These are phyloP conservation scores for Anolis apletophallus DNA, from an alignment of 2,797 vertebrate species.

Conservation along the genomic window DNA sequence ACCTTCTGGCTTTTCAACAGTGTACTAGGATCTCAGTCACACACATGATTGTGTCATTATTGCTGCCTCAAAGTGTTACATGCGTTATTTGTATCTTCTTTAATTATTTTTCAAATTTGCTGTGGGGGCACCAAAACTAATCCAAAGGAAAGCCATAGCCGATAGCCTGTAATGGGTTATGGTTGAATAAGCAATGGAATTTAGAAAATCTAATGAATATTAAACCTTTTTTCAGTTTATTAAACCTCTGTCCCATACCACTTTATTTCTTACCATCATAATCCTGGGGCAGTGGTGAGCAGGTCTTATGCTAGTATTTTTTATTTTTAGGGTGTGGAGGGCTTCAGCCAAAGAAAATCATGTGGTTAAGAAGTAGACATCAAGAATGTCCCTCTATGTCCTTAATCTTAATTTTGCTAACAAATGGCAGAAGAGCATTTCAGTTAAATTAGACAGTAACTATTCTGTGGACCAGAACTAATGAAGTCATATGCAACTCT, in stretches of 20 bases:
- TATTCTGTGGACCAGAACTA: not conserved
- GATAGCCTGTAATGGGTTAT: not conserved
- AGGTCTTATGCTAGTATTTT: not conserved
- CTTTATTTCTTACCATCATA: not conserved
- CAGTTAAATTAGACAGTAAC: not conserved
- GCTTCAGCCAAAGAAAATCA: not conserved
- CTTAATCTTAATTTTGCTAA: not conserved
- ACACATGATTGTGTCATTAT: not conserved
- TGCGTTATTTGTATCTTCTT: not conserved
- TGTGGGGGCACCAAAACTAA: not conserved
- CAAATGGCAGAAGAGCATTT: not conserved
- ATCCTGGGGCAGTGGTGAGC: not conserved
- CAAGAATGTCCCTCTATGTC: not conserved
- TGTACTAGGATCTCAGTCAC: constrained; percentile 5
- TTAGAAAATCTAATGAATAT: not conserved
- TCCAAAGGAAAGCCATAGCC: not conserved
- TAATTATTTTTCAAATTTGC: not conserved
- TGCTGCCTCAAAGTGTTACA: not conserved
- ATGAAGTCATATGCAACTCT: not conserved
- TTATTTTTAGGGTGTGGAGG: not conserved
- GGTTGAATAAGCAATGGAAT: not conserved
- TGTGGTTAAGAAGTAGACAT: too few relatives aligned
- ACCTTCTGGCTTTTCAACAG: constrained; percentile 36
- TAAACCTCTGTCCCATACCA: not conserved
- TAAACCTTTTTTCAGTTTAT: not conserved